A percentile compares a stretch with the other conserved stretches of the same genome.
phyloP scores from a whole-genome alignment of 2,113 vertebrate genomes.

The Scomber colias region DNA sequence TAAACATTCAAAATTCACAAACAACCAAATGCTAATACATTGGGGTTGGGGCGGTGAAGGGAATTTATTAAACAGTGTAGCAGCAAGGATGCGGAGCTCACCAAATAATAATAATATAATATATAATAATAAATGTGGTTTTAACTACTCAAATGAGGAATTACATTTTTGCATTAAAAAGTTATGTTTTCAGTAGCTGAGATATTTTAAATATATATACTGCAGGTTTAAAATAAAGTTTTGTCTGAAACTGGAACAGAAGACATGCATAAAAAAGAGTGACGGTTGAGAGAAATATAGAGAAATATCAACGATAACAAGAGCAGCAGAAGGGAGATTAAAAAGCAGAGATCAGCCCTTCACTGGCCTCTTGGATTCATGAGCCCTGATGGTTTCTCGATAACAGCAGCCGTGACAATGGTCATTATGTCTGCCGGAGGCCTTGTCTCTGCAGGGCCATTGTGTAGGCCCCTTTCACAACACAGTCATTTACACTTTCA shows the following conservation, averaged over 20 bases:
- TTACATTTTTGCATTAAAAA: too few species aligned
- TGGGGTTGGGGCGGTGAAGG: too few species aligned
- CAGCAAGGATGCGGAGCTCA: too few species aligned
- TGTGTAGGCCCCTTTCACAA: slow-evolving; percentile 80
- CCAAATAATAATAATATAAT: too few species aligned
- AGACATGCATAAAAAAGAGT: neutral
- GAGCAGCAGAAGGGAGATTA: slow-evolving; percentile 6
- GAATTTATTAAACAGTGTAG: too few species aligned
- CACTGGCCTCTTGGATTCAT: slow-evolving; percentile 52
- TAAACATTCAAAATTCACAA: too few species aligned
- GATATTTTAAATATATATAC: neutral
- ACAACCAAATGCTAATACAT: too few species aligned
- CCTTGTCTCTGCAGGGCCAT: slow-evolving; percentile 71
- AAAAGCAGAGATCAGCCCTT: neutral
- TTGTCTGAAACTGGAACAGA: too few species aligned
- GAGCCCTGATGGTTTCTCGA: slow-evolving; percentile 68
- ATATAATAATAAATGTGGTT: too few species aligned
- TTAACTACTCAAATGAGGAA: too few species aligned
- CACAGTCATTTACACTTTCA: slow-evolving; percentile 86
- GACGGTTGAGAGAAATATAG: neutral
- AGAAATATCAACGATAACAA: neutral
- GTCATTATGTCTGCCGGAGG: slow-evolving; percentile 81
- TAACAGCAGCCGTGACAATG: slow-evolving; percentile 78
- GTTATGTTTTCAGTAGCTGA: neutral
- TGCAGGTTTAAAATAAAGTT: neutral